Percentiles rank a stretch among this genome's conserved stretches.
Conservation (phyloP, 2,888 invertebrate genomes). For the Pyrochroa serraticornis region DNA sequence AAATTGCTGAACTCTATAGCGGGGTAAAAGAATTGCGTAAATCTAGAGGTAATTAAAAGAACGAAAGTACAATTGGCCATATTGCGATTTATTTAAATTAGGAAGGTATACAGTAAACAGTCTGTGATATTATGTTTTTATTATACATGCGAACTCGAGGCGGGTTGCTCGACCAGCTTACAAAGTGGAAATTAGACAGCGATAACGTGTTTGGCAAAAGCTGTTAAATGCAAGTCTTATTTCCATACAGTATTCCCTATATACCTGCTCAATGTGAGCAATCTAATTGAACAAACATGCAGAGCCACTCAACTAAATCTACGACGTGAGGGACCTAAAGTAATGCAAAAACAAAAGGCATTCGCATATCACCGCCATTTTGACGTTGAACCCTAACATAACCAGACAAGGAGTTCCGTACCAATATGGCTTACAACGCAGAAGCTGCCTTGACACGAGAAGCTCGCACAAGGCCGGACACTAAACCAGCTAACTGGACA, state of each 20-base stretch:
- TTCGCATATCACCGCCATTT: no score
- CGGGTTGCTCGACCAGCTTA: not conserved
- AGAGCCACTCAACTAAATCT: constrained; percentile 35
- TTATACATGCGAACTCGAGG: constrained; percentile 10
- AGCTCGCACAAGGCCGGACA: no score
- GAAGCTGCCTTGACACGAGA: no score
- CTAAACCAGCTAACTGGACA: no score
- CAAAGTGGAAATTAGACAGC: constrained; percentile 27
- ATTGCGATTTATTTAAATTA: constrained; percentile 52
- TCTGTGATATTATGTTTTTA: constrained; percentile 45
- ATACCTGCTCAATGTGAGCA: constrained; percentile 51
- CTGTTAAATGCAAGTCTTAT: constrained; percentile 35
- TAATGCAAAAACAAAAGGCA: no score
- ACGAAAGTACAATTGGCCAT: constrained; percentile 30
- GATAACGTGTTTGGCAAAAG: constrained; percentile 34
- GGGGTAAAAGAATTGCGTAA: no score
- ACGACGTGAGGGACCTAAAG: not conserved
- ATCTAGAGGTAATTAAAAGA: no score
- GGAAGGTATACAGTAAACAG: constrained; percentile 48
- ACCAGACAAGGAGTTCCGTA: no score
- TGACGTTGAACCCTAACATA: no score
- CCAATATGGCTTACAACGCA: no score
- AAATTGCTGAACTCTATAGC: no score
- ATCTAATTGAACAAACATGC: constrained; percentile 44
- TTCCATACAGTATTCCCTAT: constrained; percentile 31